These are phyloP conservation scores for Mythimna albipuncta DNA, from an alignment of 2,888 invertebrate genomes.

Conservation along the genomic window DNA sequence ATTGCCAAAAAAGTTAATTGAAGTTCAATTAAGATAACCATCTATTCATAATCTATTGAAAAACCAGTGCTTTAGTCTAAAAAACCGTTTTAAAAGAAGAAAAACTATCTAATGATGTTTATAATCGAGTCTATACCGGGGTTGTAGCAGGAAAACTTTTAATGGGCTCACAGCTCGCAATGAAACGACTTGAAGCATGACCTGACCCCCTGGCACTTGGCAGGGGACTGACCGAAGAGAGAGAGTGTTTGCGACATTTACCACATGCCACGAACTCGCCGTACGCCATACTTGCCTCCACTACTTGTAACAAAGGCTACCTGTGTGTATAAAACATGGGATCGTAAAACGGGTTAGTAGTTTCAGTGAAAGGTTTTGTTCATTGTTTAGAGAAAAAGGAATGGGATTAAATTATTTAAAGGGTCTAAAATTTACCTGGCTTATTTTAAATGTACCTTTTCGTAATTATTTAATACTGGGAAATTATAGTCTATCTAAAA, in stretches of 20 bases:
- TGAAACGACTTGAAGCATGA: constrained; percentile 28
- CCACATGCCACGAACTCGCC: constrained; percentile 39
- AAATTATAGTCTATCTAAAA: no score
- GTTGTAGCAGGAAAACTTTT: constrained; percentile 72
- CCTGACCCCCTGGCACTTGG: background rate
- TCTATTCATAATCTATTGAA: constrained; percentile 3
- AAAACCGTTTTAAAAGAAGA: constrained; percentile 59
- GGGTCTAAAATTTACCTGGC: background rate
- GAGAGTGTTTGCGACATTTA: constrained; percentile 37
- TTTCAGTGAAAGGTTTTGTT: constrained; percentile 28
- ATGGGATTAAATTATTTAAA: constrained; percentile 29
- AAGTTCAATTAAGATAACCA: constrained; percentile 7
- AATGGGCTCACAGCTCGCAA: constrained; percentile 69
- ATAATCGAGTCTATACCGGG: constrained; percentile 64
- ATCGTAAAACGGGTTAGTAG: constrained; percentile 28
- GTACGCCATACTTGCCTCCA: constrained; percentile 16
- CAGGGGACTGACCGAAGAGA: constrained; percentile 1
- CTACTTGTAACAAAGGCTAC: constrained; percentile 43
- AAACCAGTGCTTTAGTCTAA: constrained; percentile 38
- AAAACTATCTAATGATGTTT: constrained; percentile 72
- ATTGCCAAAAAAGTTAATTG: background rate
- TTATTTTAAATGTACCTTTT: background rate
- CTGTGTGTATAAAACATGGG: constrained; percentile 38
- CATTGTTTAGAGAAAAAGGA: constrained; percentile 20
- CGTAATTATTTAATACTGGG: background rate